phyloP scores from a whole-genome alignment of 2,888 invertebrate genomes.

The Diplazon laetatorius region DNA sequence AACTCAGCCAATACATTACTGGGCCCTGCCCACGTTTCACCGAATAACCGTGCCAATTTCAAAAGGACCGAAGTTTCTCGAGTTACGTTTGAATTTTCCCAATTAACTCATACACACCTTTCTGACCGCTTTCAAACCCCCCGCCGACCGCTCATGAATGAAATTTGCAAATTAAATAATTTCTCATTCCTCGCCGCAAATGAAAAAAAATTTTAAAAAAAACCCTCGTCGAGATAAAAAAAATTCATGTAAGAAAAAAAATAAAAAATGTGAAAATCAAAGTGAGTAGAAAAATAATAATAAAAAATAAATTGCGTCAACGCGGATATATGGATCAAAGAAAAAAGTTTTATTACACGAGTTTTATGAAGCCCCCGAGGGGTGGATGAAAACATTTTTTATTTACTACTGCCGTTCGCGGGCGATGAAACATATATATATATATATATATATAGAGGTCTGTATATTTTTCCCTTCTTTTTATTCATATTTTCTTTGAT shows the following conservation, averaged over 20 bases:
- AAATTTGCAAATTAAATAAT: conserved; percentile 1
- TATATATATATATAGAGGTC: no score
- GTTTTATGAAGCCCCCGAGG: not conserved
- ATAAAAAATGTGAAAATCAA: not conserved
- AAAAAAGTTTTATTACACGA: conserved; percentile 24
- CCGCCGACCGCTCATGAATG: no score
- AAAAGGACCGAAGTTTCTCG: conserved; percentile 4
- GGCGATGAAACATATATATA: not conserved
- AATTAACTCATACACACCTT: conserved; percentile 28
- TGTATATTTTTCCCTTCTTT: not conserved
- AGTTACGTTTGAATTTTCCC: conserved; percentile 39
- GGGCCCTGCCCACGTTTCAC: not conserved
- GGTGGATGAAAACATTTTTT: not conserved
- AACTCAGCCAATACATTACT: not conserved
- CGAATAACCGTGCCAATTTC: not conserved
- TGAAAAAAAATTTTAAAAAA: no score
- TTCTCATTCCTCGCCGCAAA: no score
- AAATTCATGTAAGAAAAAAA: not conserved
- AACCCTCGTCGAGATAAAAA: no score
- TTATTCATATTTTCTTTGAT: not conserved
- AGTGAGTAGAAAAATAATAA: not conserved
- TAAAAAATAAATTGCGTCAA: no score
- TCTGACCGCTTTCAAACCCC: no score
- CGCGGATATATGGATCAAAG: not conserved
- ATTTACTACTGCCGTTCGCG: not conserved